These are phyloP conservation scores for Phocides pigmalion DNA, from an alignment of 1,140 invertebrate genomes.

Conservation along the genomic window DNA sequence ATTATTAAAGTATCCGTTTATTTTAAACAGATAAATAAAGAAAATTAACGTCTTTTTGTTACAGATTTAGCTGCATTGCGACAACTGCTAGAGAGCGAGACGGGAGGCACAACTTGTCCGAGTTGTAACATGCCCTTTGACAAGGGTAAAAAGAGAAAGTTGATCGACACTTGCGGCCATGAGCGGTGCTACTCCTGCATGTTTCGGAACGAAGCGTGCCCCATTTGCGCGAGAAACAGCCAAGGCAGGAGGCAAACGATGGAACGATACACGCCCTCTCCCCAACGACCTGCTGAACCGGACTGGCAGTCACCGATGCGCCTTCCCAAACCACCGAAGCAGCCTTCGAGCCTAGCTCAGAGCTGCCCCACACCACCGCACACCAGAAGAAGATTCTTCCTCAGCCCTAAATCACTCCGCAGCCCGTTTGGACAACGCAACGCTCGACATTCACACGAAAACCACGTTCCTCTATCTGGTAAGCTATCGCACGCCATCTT, in stretches of 20 bases:
- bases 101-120: constrained; percentile 88
- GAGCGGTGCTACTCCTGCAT: constrained; percentile 97
- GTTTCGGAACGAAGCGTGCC: constrained; percentile 95
- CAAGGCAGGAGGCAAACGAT: constrained; percentile 61
- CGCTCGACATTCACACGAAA: constrained; percentile 76
- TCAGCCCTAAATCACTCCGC: constrained; percentile 90
- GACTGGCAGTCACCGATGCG: constrained; percentile 74
- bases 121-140: constrained; percentile 96
- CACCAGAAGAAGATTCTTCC: constrained; percentile 90
- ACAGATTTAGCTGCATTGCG: constrained; percentile 77
- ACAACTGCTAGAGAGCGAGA: constrained; percentile 78
- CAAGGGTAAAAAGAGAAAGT: constrained; percentile 96
- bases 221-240: constrained; percentile 88
- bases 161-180: constrained; percentile 97
- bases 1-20: too few relatives aligned
- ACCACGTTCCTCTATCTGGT: constrained; percentile 87
- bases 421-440: constrained; percentile 87
- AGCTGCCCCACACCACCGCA: constrained; percentile 92
- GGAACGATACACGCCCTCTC: constrained; percentile 81
- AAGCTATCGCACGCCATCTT: constrained; percentile 55
- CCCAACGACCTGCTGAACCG: constrained; percentile 70
- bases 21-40: too few relatives aligned
- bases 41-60: constrained; percentile 47
- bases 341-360: constrained; percentile 80
- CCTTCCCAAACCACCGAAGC: constrained; percentile 76